phyloP scores from a whole-genome alignment of 2,797 vertebrate genomes.

The Channallabes apus region DNA sequence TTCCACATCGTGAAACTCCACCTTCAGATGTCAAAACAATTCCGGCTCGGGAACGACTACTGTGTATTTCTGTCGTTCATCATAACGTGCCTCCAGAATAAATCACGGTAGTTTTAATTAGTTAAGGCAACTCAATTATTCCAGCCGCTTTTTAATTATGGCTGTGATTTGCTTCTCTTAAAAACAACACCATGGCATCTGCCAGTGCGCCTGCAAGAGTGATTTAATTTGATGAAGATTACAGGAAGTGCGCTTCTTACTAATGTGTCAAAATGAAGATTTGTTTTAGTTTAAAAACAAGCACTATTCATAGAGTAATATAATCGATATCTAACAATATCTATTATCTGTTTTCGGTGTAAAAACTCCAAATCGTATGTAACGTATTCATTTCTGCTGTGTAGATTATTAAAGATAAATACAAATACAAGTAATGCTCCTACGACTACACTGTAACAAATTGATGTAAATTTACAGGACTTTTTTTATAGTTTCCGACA shows the following conservation, averaged over 20 bases:
- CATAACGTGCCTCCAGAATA: neutral
- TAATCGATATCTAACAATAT: neutral
- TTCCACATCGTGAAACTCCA: neutral
- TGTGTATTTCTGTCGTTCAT: neutral
- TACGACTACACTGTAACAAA: too few relatives aligned
- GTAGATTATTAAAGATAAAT: neutral
- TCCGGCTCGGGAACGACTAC: too few relatives aligned
- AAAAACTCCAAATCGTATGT: neutral
- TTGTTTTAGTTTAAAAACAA: neutral
- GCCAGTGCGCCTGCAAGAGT: neutral
- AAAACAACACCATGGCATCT: neutral
- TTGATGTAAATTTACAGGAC: too few relatives aligned
- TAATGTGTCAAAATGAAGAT: neutral
- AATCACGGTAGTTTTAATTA: neutral
- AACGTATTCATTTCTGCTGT: neutral
- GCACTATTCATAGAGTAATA: neutral
- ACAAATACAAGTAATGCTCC: neutral
- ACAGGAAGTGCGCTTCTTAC: neutral
- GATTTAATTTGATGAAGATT: neutral
- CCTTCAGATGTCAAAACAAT: neutral
- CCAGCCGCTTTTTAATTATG: slow-evolving; percentile 5
- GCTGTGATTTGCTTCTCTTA: neutral
- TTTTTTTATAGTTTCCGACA: too few relatives aligned
- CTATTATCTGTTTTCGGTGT: neutral
- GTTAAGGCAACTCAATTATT: neutral